Evolutionary conservation across 1,140 invertebrate genomes (phyloP).

Genomic region (Drosophila parvula): DNA sequence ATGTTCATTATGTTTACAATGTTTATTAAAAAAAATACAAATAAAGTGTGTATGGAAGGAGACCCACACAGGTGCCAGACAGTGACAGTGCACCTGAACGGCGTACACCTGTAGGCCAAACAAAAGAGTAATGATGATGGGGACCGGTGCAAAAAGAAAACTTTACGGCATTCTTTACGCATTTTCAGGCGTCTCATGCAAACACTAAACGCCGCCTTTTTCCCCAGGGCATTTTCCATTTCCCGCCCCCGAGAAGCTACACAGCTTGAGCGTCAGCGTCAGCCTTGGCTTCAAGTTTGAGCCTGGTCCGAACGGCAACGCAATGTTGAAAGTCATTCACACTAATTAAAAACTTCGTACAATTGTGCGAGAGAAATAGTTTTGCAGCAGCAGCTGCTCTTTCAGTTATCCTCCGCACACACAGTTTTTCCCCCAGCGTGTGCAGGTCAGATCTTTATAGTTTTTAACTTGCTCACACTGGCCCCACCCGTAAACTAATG

Average conservation of each 20-base stretch:
- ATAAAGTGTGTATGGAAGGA: no score
- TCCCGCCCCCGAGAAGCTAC: background rate
- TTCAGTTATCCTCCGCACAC: constrained; percentile 31
- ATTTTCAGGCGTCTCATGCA: constrained; percentile 73
- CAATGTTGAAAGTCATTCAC: constrained; percentile 82
- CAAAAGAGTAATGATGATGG: constrained; percentile 31
- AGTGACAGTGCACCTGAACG: constrained; percentile 17
- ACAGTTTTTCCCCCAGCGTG: constrained; percentile 7
- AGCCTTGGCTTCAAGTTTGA: constrained; percentile 10
- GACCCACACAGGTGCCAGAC: no score
- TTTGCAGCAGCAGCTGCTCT: constrained; percentile 65
- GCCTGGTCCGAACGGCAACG: constrained; percentile 50
- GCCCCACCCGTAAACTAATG: constrained; percentile 31
- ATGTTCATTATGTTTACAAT: no score
- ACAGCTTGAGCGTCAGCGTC: background rate
- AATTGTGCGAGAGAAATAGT: constrained; percentile 81
- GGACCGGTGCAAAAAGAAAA: constrained; percentile 61
- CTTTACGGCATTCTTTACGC: constrained; percentile 59
- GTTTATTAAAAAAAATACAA: no score
- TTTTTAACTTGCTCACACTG: constrained; percentile 45
- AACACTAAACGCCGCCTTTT: constrained; percentile 45
- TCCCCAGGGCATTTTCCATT: constrained; percentile 13
- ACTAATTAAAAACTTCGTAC: constrained; percentile 84
- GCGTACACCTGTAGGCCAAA: constrained; percentile 15
- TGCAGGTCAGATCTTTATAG: constrained; percentile 53